Evolutionary conservation across 2,113 vertebrate species (phyloP).

Genomic region (Archilochus colubris): DNA sequence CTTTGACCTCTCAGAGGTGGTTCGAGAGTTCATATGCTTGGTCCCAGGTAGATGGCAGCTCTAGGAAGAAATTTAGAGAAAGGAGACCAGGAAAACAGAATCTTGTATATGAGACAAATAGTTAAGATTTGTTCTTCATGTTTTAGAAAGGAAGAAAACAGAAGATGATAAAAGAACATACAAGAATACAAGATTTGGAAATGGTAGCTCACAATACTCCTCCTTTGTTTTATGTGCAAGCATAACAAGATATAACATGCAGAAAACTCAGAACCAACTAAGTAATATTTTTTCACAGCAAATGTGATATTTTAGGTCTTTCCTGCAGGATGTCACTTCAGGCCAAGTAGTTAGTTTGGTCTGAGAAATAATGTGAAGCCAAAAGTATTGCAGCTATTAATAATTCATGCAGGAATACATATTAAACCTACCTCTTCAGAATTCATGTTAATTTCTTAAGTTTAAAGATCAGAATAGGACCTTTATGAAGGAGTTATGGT

Average conservation of each 20-base stretch:
- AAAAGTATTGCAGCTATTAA: not conserved
- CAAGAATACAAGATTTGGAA: not conserved
- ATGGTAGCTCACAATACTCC: not conserved
- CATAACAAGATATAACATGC: not conserved
- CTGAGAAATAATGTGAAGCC: not conserved
- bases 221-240: not conserved
- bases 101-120: not conserved
- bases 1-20: not conserved
- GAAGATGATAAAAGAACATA: not conserved
- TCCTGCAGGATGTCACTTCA: not conserved
- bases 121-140: not conserved
- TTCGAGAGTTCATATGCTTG: not conserved
- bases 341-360: not conserved
- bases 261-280: not conserved
- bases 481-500: not conserved
- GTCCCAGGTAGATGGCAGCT: not conserved
- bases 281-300: not conserved
- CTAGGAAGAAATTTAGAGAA: not conserved
- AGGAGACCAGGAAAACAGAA: not conserved
- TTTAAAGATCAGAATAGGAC: not conserved
- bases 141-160: not conserved
- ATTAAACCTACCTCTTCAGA: not conserved
- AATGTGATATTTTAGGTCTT: not conserved
- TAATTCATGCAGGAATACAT: not conserved
- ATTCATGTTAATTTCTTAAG: not conserved